phyloP scores from a whole-genome alignment of 1,140 invertebrate species.

The Drosophila prosaltans region DNA sequence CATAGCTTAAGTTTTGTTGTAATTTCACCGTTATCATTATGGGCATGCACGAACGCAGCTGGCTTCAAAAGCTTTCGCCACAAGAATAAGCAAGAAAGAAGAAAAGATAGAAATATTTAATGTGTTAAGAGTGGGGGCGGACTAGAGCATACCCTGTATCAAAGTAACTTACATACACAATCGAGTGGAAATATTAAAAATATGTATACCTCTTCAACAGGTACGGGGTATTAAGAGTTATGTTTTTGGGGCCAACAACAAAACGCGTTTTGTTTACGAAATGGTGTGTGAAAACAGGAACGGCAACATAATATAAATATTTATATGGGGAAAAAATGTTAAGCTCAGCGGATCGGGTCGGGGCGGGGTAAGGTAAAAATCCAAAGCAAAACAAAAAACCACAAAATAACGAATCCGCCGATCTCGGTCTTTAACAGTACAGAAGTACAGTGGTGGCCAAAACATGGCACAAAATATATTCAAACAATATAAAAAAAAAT shows the following conservation, averaged over 20 bases:
- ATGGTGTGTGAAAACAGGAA: constrained; percentile 68
- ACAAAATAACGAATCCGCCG: constrained; percentile 34
- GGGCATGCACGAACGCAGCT: constrained; percentile 46
- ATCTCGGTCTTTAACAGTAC: constrained; percentile 42
- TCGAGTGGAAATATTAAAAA: background rate
- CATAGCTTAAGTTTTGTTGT: constrained; percentile 23
- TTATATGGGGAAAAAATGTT: constrained; percentile 64
- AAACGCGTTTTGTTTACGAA: constrained; percentile 79
- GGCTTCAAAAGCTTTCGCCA: constrained; percentile 32
- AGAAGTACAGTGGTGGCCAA: constrained; percentile 66
- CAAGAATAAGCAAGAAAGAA: constrained; percentile 23
- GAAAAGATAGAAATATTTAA: constrained; percentile 37
- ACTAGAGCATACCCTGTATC: no score
- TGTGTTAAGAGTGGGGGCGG: background rate
- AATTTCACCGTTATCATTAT: constrained; percentile 72
- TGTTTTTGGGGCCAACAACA: constrained; percentile 47
- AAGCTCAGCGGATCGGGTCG: constrained; percentile 23
- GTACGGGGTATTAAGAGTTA: constrained; percentile 3
- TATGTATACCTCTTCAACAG: background rate
- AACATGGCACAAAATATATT: constrained; percentile 47
- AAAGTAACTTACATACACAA: background rate
- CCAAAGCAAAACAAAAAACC: constrained; percentile 70
- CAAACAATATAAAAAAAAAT: constrained; percentile 11
- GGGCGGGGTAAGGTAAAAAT: constrained; percentile 56
- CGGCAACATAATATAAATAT: constrained; percentile 56